A percentile compares a stretch with the other conserved stretches of the same genome.
Conservation (phyloP, 2,797 vertebrate genomes). For the Anguilla megastoma region DNA sequence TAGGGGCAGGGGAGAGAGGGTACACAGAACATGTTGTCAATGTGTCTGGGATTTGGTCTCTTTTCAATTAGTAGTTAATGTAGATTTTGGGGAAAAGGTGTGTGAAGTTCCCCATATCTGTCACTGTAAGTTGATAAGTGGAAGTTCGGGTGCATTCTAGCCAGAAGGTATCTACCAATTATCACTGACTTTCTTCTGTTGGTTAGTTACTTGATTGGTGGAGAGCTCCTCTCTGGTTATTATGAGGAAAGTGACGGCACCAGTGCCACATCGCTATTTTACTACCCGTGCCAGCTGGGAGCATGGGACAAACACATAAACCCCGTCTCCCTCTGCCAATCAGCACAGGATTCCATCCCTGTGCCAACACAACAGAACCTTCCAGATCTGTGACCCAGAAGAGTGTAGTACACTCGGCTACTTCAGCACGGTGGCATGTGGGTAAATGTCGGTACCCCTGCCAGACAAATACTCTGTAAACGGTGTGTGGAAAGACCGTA, state of each 20-base stretch:
- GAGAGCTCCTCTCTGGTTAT: not conserved
- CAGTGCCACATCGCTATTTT: not conserved
- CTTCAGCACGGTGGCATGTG: conserved; percentile 50
- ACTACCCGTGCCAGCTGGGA: not conserved
- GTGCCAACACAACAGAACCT: conserved; percentile 72
- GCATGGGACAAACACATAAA: not conserved
- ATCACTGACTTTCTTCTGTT: not conserved
- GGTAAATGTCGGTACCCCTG: not conserved
- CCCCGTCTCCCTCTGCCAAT: conserved; percentile 35
- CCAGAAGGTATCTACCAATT: not conserved
- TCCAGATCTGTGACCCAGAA: conserved; percentile 75
- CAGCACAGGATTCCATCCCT: conserved; percentile 62
- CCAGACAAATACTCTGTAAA: conserved; percentile 45
- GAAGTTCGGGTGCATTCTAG: not conserved
- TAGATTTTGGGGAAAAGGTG: not conserved
- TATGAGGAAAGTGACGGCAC: not conserved
- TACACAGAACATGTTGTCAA: not conserved
- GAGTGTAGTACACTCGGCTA: conserved; percentile 67
- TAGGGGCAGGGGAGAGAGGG: not conserved
- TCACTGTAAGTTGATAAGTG: not conserved
- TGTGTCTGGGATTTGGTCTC: not conserved
- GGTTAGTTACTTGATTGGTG: not conserved
- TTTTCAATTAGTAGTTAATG: not conserved
- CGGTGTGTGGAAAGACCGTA: not conserved
- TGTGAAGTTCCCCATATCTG: not conserved